These are phyloP conservation scores for Cisticola juncidis DNA, from an alignment of 2,113 vertebrate species.

Conservation along the genomic window DNA sequence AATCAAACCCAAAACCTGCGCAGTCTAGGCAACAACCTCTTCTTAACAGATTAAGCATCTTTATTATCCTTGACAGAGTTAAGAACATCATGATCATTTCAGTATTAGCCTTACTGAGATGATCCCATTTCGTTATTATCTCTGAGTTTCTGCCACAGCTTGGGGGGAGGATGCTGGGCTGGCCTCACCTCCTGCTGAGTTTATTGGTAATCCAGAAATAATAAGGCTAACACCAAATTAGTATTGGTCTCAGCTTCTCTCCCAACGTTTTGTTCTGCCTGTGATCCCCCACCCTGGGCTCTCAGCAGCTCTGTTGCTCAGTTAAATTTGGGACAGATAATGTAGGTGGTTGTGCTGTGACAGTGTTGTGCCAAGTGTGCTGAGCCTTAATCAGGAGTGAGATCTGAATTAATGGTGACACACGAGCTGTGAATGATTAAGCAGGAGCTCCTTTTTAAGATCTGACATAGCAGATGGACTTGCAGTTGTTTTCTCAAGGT, in stretches of 20 bases:
- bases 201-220: constrained; percentile 22
- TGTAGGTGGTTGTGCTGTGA: not conserved
- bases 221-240: not conserved
- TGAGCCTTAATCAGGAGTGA: not conserved
- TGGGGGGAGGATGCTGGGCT: not conserved
- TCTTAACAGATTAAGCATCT: not conserved
- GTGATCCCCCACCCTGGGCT: not conserved
- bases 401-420: constrained; percentile 26
- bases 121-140: not conserved
- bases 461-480: not conserved
- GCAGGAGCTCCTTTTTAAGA: not conserved
- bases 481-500: not conserved
- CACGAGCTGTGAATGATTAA: not conserved
- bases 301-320: not conserved
- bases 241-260: not conserved
- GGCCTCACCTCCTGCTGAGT: not conserved
- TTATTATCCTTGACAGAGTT: not conserved
- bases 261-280: not conserved
- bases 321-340: not conserved
- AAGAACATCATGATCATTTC: constrained; percentile 1
- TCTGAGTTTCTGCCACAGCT: not conserved
- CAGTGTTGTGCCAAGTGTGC: not conserved
- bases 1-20: not conserved
- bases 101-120: not conserved
- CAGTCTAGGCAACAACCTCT: not conserved